These are phyloP conservation scores for Campylomormyrus tamandua DNA, from an alignment of 2,113 vertebrate species.

Conservation along the genomic window DNA sequence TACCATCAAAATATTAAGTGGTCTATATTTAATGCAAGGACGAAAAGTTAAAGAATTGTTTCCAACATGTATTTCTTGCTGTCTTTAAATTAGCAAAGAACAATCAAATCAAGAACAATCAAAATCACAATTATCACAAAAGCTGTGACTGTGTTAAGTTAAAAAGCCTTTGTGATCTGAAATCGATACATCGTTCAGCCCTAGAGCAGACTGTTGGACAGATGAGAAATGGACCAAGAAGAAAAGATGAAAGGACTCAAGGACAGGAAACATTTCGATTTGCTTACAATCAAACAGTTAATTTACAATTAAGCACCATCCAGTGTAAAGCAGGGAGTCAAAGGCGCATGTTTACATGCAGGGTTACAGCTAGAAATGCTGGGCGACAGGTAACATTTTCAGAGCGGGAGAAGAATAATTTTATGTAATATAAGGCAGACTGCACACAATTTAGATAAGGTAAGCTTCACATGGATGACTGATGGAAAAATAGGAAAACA, in stretches of 20 bases:
- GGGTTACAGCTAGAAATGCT: not conserved
- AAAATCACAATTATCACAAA: not conserved
- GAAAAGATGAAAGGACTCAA: not conserved
- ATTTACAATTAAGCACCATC: constrained; percentile 16
- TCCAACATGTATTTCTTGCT: not conserved
- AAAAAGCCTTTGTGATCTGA: not conserved
- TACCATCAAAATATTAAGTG: not conserved
- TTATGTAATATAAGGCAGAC: not conserved
- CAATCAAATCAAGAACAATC: not conserved
- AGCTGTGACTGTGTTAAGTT: not conserved
- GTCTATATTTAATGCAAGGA: not conserved
- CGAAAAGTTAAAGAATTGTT: not conserved
- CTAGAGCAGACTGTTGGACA: constrained; percentile 17
- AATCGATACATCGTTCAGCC: too few species aligned
- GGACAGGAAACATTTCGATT: not conserved
- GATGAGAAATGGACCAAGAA: constrained; percentile 31
- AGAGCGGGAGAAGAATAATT: not conserved
- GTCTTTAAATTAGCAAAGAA: not conserved
- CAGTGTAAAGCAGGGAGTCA: not conserved
- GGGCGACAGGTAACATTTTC: not conserved
- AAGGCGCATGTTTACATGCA: not conserved
- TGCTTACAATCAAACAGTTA: constrained; percentile 19
- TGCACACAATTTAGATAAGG: not conserved
- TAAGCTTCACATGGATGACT: not conserved
- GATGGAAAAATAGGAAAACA: not conserved